phyloP scores from a whole-genome alignment of 1,140 invertebrate genomes.

The Tribolium madens region DNA sequence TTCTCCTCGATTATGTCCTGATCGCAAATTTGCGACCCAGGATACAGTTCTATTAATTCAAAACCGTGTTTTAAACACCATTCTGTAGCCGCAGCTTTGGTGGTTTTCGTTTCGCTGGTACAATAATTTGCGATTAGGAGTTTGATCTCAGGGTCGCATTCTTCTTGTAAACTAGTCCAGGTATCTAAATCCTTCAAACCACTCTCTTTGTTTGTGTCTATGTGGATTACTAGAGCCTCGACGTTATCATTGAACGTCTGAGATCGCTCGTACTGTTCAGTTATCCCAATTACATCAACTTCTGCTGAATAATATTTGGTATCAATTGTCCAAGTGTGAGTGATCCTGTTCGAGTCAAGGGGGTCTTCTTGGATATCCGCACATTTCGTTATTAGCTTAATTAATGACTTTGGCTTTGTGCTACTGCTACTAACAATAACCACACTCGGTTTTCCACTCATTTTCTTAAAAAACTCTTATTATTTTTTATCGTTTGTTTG shows the following conservation, averaged over 20 bases:
- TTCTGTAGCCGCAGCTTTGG: conserved; percentile 57
- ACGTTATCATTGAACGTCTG: conserved; percentile 58
- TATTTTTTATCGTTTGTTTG: neutral
- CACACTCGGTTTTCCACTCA: conserved; percentile 60
- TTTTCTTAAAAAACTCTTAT: conserved; percentile 37
- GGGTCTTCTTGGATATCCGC: conserved; percentile 45
- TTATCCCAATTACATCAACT: conserved; percentile 63
- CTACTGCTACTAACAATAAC: conserved; percentile 62
- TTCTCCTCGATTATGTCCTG: conserved; percentile 75
- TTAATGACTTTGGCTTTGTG: conserved; percentile 62
- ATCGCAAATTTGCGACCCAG: conserved; percentile 64
- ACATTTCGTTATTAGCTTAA: conserved; percentile 61
- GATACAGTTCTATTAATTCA: conserved; percentile 81
- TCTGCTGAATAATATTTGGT: conserved; percentile 66
- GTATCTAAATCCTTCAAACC: conserved; percentile 61
- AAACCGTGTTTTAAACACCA: conserved; percentile 69
- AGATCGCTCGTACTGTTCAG: conserved; percentile 53
- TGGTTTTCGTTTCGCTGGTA: conserved; percentile 61
- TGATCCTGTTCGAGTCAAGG: conserved; percentile 46
- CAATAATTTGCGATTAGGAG: conserved; percentile 63
- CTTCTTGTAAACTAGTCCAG: conserved; percentile 60
- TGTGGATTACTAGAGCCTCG: conserved; percentile 65
- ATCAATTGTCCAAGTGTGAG: conserved; percentile 64
- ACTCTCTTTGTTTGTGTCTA: conserved; percentile 63
- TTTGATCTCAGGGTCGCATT: conserved; percentile 63